Evolutionary conservation across 1,140 invertebrate species (phyloP), one percentile per base, ranked within the genome.

Genomic region (Temnothorax nylanderi): DNA sequence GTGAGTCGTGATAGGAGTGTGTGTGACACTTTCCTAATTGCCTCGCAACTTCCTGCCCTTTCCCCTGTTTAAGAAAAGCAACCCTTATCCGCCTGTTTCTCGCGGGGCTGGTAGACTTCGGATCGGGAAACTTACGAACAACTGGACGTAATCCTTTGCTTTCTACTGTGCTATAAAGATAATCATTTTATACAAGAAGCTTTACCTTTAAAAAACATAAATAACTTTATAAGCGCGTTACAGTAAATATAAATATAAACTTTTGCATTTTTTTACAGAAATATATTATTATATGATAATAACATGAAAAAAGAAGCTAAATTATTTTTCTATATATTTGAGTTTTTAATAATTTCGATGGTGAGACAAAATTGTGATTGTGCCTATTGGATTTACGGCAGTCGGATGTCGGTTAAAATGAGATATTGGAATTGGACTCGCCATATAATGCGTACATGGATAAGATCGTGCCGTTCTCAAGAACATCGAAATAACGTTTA

Each of bases 21-120:
- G 72, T 91, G 91, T 92, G 91, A 92, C 91, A 91, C 89, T 92
- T 92, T 91, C 90, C 90, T 92, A 92, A 92, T 92, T 92, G 87
- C 91, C 90, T 92, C 58, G 87, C 80, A 91, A 92, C 89, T 90
- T 58, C 56, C 72, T 81, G 62, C 69, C 87, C 82, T 58, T 51
- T 60, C 82, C 67, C 78, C 85, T 26, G 75, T 87, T 88, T 92
- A 91, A 91, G 90, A 91, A 92, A 91, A 86, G 80, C 78, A 85
- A 86, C 90, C 90, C 89, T 90, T 88, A 88, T 84, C 65, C 80
- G 72, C 32, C 60, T 47, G 71, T 64, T 84, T 41, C 72, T 82
- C 78, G 44, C 69, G 84, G 44, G 21, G 71, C 32, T 69, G 11
- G 18, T 37, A 81, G 86, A 90, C 74, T 87, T 84, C 47, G 56